Conservation (phyloP, 2,888 invertebrate species). For the Zaprionus lineosus region DNA sequence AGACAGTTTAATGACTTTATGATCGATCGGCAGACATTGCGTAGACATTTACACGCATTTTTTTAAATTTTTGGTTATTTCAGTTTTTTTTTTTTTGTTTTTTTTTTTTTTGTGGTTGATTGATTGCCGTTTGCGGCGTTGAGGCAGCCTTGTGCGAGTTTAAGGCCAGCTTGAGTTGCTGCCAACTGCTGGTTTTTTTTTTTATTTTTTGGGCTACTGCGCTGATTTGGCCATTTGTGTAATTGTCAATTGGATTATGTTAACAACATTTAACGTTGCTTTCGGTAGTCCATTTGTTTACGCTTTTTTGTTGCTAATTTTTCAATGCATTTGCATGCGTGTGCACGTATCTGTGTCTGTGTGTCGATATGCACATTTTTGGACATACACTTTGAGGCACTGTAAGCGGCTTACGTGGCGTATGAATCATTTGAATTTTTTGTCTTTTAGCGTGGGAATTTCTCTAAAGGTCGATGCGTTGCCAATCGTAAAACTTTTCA, state of each 20-base stretch:
- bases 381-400: slow-evolving; percentile 19
- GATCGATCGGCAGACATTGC: slow-evolving; percentile 60
- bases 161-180: slow-evolving; percentile 40
- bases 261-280: slow-evolving; percentile 13
- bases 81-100: neutral
- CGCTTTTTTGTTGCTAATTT: slow-evolving; percentile 20
- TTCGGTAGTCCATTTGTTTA: slow-evolving; percentile 5
- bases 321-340: slow-evolving; percentile 34
- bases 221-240: slow-evolving; percentile 44
- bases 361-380: too few relatives aligned
- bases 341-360: too few relatives aligned
- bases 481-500: neutral
- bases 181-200: too few relatives aligned
- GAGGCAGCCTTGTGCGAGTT: slow-evolving; percentile 48
- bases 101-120: slow-evolving; percentile 2
- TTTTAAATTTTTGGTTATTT: too few relatives aligned
- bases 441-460: slow-evolving; percentile 43
- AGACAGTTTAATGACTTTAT: slow-evolving; percentile 63
- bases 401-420: slow-evolving; percentile 20
- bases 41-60: slow-evolving; percentile 36
- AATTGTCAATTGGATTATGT: slow-evolving; percentile 19
- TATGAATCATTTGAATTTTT: slow-evolving; percentile 37
- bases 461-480: slow-evolving; percentile 15
- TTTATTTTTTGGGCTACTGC: too few relatives aligned
- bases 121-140: slow-evolving; percentile 24